phyloP scores from a whole-genome alignment of 2,797 vertebrate genomes.

The Onychomys arenicola region DNA sequence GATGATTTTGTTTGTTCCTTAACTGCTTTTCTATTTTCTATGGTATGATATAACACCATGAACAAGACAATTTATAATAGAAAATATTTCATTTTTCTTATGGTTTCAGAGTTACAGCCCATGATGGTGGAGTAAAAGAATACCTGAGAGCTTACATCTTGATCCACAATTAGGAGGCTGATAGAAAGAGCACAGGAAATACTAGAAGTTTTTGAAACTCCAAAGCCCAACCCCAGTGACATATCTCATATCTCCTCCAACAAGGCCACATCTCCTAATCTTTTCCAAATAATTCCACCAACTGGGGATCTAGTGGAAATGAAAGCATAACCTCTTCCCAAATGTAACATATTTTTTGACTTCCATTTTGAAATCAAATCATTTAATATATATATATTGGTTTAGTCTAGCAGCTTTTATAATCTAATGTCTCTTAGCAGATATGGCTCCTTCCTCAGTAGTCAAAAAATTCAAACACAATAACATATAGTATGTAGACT shows the following conservation, averaged over 20 bases:
- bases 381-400: too few relatives aligned
- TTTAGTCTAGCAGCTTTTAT: too few relatives aligned
- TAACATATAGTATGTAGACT: too few relatives aligned
- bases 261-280: not conserved
- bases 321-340: too few relatives aligned
- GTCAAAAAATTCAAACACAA: too few relatives aligned
- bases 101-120: not conserved
- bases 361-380: too few relatives aligned
- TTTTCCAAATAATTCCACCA: not conserved
- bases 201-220: not conserved
- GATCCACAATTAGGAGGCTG: not conserved
- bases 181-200: not conserved
- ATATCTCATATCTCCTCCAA: not conserved
- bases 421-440: too few relatives aligned
- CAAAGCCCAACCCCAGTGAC: not conserved
- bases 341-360: too few relatives aligned
- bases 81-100: not conserved
- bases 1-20: not conserved
- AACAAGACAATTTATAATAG: not conserved
- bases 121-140: not conserved
- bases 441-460: too few relatives aligned
- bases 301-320: too few relatives aligned
- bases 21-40: not conserved
- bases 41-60: not conserved
- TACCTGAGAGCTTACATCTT: not conserved